Base-by-base conservation (phyloP, 2,113 vertebrate species). In the Otus sunia region DNA sequence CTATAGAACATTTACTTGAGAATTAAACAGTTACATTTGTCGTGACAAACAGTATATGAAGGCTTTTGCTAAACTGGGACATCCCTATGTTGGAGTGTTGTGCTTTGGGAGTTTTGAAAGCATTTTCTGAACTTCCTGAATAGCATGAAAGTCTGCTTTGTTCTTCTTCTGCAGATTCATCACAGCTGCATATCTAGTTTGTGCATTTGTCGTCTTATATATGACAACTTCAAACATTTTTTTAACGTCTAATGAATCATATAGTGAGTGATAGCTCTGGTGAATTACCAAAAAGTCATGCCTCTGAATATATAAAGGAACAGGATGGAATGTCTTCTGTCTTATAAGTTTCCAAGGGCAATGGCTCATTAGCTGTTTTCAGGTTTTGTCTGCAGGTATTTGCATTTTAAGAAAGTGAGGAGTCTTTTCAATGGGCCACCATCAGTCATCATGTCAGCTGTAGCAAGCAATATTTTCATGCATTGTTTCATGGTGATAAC, bases 211-310 rank as follows among this genome's bases (percentile, higher is more conserved):
- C 47, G 6, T 82, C 78, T 83, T 93, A 82, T 19, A 75, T 79
- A 72, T 78, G 86, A 79, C 84, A 92, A 64, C 73, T 86, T 90
- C 68, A 73, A 96, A 81, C 50, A 43, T 60, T 89, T 86, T 90
- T 86, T 91, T 58, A 86, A 37, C 69, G 37, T 67, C 55, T 94
- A 86, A 86, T 96, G 96, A 90, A 96, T 95, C 91, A 95, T 49
- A 67, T 9, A 73, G 63, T 81, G 94, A 95, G 27, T 47, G 91
- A 95, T 88, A 59, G 69, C 89, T 84, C 73, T 63, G 86, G 64
- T 90, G 91, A 88, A 88, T 95, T 96, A 87, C 76, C 36, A 29
- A 49, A 80, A 94, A 91, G n/a, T 58, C 49, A 36, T 56, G 78
- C 19, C n/a, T 94, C n/a, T 49, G 95, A 86, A 90, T 97, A 92